phyloP scores from a whole-genome alignment of 2,797 vertebrate genomes.

The Aulostomus chinensis region DNA sequence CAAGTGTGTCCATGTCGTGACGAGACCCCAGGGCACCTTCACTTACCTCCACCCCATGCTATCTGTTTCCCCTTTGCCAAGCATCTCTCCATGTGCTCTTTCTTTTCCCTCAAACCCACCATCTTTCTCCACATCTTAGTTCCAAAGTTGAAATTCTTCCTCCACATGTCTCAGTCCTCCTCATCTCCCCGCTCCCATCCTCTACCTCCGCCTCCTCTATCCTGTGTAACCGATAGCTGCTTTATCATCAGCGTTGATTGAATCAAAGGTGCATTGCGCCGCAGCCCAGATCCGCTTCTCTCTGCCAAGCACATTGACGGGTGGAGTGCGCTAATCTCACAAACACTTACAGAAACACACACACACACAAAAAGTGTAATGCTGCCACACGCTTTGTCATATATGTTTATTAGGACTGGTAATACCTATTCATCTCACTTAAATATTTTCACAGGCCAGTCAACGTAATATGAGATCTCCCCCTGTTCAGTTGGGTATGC shows the following conservation, averaged over 20 bases:
- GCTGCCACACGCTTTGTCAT: constrained; percentile 8
- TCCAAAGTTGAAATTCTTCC: too few relatives aligned
- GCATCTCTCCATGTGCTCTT: too few relatives aligned
- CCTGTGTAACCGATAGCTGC: constrained; percentile 67
- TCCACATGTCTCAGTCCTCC: constrained; percentile 6
- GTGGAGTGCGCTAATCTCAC: too few relatives aligned
- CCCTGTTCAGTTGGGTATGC: constrained; percentile 46
- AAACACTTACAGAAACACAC: too few relatives aligned
- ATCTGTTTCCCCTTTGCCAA: too few relatives aligned
- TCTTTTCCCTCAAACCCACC: too few relatives aligned
- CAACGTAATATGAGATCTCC: constrained; percentile 56
- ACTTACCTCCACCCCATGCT: too few relatives aligned
- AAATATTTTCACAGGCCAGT: constrained; percentile 37
- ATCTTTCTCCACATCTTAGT: too few relatives aligned
- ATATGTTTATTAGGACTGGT: constrained; percentile 33
- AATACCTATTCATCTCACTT: constrained; percentile 30
- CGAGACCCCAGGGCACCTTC: too few relatives aligned
- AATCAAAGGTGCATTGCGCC: constrained; percentile 67
- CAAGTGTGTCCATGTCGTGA: not conserved
- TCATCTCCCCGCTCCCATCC: constrained; percentile 2
- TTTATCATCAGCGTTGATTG: constrained; percentile 61
- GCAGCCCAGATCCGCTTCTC: constrained; percentile 19
- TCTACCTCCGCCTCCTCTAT: constrained; percentile 19
- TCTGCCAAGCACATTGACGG: constrained; percentile 12
- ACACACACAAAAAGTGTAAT: constrained; percentile 9